phyloP scores from a whole-genome alignment of 2,797 vertebrate genomes.

The Sylvia borin region DNA sequence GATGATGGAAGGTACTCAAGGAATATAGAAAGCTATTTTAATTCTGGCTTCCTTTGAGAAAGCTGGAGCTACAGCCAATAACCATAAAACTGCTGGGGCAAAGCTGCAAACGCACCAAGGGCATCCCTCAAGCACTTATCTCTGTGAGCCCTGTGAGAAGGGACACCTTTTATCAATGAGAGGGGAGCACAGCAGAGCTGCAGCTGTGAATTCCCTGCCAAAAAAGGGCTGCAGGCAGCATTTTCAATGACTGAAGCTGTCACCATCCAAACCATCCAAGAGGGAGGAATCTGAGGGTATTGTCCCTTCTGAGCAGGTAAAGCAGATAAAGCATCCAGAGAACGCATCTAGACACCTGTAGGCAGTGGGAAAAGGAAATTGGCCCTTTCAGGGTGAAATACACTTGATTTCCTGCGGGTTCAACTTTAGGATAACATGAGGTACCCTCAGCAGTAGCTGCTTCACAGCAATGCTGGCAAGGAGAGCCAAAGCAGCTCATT shows the following conservation, averaged over 20 bases:
- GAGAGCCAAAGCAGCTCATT: background rate
- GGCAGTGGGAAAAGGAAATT: background rate
- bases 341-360: background rate
- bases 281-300: background rate
- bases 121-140: conserved; percentile 4
- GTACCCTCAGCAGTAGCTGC: background rate
- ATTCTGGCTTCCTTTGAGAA: conserved; percentile 38
- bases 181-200: background rate
- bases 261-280: background rate
- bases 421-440: background rate
- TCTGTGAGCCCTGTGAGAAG: background rate
- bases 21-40: conserved; percentile 50
- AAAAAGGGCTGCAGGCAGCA: background rate
- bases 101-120: background rate
- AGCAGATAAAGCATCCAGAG: background rate
- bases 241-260: background rate
- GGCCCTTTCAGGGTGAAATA: background rate
- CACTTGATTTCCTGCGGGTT: background rate
- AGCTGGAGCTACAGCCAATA: conserved; percentile 24
- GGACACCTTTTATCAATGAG: background rate
- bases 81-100: conserved; percentile 31
- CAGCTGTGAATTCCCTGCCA: background rate
- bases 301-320: background rate
- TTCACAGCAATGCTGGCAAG: background rate
- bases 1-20: conserved; percentile 45